Base-by-base conservation (phyloP, 2,888 invertebrate species). In the Furcula furcula region DNA sequence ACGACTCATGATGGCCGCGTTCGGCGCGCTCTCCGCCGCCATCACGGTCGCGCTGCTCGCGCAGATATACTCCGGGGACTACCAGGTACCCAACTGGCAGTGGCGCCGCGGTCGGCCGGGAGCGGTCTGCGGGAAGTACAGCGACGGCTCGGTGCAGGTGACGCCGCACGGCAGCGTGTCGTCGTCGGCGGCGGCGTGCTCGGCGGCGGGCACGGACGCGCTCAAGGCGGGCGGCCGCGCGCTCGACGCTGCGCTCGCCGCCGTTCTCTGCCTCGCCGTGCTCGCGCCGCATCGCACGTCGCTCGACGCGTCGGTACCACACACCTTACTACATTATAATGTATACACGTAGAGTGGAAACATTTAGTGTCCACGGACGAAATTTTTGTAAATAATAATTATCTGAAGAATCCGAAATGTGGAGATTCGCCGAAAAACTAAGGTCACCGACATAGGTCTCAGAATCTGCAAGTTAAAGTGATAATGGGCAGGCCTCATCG, bases 161-260 rank as follows among this genome's bases (percentile, higher is more conserved):
- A 90, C 90, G 33, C 93, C 93, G 6, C 94, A 94, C 83, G 95
- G 95, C 30, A 94, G 93, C 57, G 94, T 95, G 40, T 92, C 94
- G 11, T 91, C 93, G 28, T 93, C 93, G 21, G 94, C 91, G 59
- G 87, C 89, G 47, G 90, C 91, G 62, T 96, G 96, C 83, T 94
- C 95, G 13, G 84, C 90, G 55, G 91, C 94, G 35, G 95, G 95
- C 29, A 91, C 92, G 9, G 86, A 88, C 54, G 87, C 92, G 57
- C 83, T 96, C 54, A 91, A 92, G 72, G 35, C 93, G 90, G 81
- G 94, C 92, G 95, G 95, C n/a, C 92, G 92, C 76, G 93, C 95
- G 13, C 88, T 94, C 0, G 95, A 96, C 86, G 95, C 95, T 34
- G 93, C 94, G 18, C 90, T 93, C 32, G 93, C 93, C 19, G 90